Percentiles rank a stretch among this genome's conserved stretches.
phyloP scores from a whole-genome alignment of 1,140 invertebrate species.

The Drosophila kepulauana region DNA sequence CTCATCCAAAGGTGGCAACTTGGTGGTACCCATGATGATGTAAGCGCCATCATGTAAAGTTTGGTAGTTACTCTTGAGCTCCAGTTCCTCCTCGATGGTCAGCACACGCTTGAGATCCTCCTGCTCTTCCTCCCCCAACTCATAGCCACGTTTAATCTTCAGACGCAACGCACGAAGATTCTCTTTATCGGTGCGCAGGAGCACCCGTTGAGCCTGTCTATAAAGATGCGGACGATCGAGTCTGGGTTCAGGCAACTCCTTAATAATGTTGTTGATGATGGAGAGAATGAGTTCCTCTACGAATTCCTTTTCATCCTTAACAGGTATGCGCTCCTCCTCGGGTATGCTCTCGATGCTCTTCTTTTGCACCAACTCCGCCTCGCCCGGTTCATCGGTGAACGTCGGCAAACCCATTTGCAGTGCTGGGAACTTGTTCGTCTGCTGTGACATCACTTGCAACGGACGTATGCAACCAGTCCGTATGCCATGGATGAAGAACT shows the following conservation, averaged over 20 bases:
- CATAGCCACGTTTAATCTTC: conserved; percentile 72
- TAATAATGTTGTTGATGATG: conserved; percentile 67
- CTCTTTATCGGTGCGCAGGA: conserved; percentile 66
- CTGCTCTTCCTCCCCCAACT: conserved; percentile 65
- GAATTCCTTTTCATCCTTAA: conserved; percentile 53
- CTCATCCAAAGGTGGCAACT: conserved; percentile 68
- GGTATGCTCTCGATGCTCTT: conserved; percentile 78
- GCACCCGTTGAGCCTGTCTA: conserved; percentile 60
- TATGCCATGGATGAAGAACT: conserved; percentile 80
- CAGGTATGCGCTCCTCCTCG: conserved; percentile 70
- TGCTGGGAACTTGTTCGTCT: conserved; percentile 63
- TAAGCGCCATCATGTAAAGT: conserved; percentile 74
- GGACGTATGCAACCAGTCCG: conserved; percentile 73
- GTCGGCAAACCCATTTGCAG: conserved; percentile 70
- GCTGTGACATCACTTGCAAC: conserved; percentile 59
- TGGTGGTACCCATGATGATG: conserved; percentile 70
- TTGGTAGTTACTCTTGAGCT: conserved; percentile 66
- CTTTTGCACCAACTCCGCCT: conserved; percentile 53
- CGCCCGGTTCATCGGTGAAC: conserved; percentile 54
- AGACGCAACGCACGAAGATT: conserved; percentile 67
- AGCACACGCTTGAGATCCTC: conserved; percentile 52
- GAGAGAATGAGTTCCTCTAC: conserved; percentile 53
- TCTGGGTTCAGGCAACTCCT: conserved; percentile 48
- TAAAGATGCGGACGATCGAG: conserved; percentile 55
- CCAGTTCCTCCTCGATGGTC: conserved; percentile 77